Evolutionary conservation across 2,113 vertebrate genomes (phyloP).

Genomic region (Carassius auratus): DNA sequence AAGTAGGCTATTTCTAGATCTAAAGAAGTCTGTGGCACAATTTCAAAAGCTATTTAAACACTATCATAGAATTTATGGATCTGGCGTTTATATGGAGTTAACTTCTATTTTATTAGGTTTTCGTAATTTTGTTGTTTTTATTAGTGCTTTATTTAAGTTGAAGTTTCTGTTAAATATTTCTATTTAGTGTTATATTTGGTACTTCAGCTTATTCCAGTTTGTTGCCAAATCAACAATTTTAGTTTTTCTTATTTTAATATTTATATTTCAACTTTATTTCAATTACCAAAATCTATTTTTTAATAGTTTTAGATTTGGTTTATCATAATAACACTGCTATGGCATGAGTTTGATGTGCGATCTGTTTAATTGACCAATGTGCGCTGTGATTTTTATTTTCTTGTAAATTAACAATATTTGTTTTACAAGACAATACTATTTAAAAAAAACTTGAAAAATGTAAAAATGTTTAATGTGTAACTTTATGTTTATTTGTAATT

Average conservation of each 20-base stretch:
- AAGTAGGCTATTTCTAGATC: background rate
- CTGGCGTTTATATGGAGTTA: background rate
- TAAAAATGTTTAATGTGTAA: background rate
- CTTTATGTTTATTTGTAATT: no score
- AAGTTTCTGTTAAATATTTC: background rate
- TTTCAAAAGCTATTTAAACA: background rate
- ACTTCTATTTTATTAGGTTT: background rate
- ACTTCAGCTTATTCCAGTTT: background rate
- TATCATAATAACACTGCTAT: background rate
- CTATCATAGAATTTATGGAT: background rate
- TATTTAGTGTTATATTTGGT: background rate
- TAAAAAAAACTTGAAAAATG: no score
- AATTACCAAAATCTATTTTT: background rate
- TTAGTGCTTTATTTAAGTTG: background rate
- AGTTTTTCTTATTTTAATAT: background rate
- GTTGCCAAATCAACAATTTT: background rate
- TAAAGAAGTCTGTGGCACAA: background rate
- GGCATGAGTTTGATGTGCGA: no score
- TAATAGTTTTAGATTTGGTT: background rate
- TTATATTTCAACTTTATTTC: background rate
- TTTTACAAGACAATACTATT: no score
- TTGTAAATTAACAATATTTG: no score
- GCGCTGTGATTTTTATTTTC: no score
- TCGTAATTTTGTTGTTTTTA: background rate
- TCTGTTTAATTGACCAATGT: no score